Evolutionary conservation across 2,797 vertebrate species (phyloP).

Genomic region (Astyanax mexicanus): DNA sequence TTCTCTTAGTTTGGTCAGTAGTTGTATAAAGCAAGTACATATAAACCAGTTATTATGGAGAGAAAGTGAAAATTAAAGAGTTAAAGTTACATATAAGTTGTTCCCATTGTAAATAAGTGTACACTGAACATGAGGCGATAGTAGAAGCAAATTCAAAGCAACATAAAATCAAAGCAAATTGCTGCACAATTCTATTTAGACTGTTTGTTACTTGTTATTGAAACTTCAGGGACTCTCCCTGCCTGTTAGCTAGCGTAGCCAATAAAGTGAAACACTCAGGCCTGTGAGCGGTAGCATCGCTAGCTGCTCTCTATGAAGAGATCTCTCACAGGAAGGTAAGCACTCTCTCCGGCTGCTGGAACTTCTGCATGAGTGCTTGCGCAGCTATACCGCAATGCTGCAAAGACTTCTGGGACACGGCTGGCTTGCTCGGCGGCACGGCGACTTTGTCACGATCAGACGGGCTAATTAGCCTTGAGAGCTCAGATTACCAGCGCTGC

Average conservation of each 20-base stretch:
- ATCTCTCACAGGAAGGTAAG: slow-evolving; percentile 30
- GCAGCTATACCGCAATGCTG: slow-evolving; percentile 45
- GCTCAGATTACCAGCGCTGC: slow-evolving; percentile 62
- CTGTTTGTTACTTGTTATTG: neutral
- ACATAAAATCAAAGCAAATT: too few relatives aligned
- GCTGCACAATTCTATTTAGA: too few relatives aligned
- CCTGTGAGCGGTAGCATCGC: slow-evolving; percentile 28
- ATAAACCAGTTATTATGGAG: too few relatives aligned
- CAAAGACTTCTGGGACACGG: slow-evolving; percentile 63
- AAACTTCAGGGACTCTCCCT: neutral
- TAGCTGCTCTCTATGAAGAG: slow-evolving; percentile 45
- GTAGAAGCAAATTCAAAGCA: too few relatives aligned
- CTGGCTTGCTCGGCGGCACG: slow-evolving; percentile 59
- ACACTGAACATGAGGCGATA: too few relatives aligned
- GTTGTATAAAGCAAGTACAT: too few relatives aligned
- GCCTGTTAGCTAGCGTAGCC: neutral
- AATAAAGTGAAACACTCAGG: neutral
- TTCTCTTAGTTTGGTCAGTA: too few relatives aligned
- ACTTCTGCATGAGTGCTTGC: slow-evolving; percentile 32
- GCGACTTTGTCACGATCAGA: slow-evolving; percentile 75
- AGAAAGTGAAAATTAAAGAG: too few relatives aligned
- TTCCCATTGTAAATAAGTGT: too few relatives aligned
- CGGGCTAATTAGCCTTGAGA: slow-evolving; percentile 75
- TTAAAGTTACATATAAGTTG: too few relatives aligned
- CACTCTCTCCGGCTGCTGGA: slow-evolving; percentile 38